Base-by-base conservation (phyloP, 2,797 vertebrate species). In the Myotis myotis region DNA sequence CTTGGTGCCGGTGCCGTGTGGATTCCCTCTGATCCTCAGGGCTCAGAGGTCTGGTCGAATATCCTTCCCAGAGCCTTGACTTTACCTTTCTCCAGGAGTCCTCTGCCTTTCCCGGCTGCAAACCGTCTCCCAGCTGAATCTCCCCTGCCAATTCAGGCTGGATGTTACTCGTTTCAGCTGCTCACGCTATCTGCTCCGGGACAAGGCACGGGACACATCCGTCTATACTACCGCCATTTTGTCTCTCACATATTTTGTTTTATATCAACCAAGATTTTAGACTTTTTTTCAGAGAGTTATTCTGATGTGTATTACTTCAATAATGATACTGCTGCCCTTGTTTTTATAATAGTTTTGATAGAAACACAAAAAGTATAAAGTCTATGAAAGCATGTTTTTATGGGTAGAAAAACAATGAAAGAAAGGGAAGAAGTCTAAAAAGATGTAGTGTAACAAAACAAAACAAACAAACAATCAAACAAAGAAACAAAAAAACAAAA, bases 281-380 rank as follows among this genome's bases (percentile, higher is more conserved):
- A 47, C 20, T 75, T 62, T 47, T 64, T 82, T 75, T 49, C 4
- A 91, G 16, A 22, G 28, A 94, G 17, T 76, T 76, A 70, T 51
- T 60, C n/a, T 70, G 20, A 38, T 1, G 10, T 57, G 1, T 87
- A 7, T 74, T 93, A 84, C 87, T 84, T 86, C 20, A 87, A 74
- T 16, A 62, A 68, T 64, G 15, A 38, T 66, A 76, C 12, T 36
- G 3, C 6, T 87, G 12, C 6, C 8, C 9, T 96, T 51, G 30
- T 74, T 70, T 87, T 91, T 89, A 81, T 0, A 33, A 62, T n/a
- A 87, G 60, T 84, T 94, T 93, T 86, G 19, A 87, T 51, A 89
- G 86, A 16, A 87, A 92, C 92, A 80, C 23, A 64, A 23, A 49
- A 55, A 88, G 12, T 62, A 76, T 72, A 28, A 66, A 93, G n/a